Base-by-base conservation (phyloP, 1,140 invertebrate genomes). In the Centruroides sculpturatus region DNA sequence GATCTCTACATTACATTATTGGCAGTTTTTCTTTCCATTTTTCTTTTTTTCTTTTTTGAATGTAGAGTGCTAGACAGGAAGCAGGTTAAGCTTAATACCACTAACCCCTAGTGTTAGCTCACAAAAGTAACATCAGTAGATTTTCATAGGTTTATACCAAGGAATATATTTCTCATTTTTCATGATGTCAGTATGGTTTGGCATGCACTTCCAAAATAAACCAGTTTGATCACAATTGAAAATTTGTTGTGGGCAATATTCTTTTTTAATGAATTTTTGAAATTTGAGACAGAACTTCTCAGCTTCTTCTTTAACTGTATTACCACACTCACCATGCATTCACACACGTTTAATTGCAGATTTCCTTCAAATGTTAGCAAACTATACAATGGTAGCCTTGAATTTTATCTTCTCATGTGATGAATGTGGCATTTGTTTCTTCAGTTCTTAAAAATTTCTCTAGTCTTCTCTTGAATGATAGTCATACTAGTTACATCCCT, bases 221-320 rank as follows among this genome's bases (percentile, higher is more conserved):
- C 51, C 55, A 52, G 62, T 64, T 48, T 64, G 59, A 64, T 60
- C 58, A 36, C 23, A 41, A 57, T 60, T 64, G 46, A 64, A 64
- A 12, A 64, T 35, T 58, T 64, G 59, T 48, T 57, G 52, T 49
- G 52, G 3, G 23, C 11, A 1, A 35, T 59, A 59, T 8, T 23
- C 47, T 41, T 54, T 41, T 41, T 41, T 41, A 41, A 50, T 57
- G 56, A 54, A 35, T 54, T 54, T 11, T 54, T 54, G 53, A 54
- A 54, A 54, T 54, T 23, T 54, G 53, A 54, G 23, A 35, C 53
- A 23, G 23, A 35, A 54, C 23, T 54, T 54, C 53, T 54, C 6
- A 54, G 53, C 23, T 54, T 23, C n/a, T n/a, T n/a, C 52, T 54
- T 54, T 54, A 71, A 86, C 85, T 69, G 70, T 53, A 66, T 46